Percentiles rank a stretch among this genome's conserved stretches.
Evolutionary conservation across 64 coral and sea anemone genomes (phyloP).

Genomic region (Actinia tenebrosa): DNA sequence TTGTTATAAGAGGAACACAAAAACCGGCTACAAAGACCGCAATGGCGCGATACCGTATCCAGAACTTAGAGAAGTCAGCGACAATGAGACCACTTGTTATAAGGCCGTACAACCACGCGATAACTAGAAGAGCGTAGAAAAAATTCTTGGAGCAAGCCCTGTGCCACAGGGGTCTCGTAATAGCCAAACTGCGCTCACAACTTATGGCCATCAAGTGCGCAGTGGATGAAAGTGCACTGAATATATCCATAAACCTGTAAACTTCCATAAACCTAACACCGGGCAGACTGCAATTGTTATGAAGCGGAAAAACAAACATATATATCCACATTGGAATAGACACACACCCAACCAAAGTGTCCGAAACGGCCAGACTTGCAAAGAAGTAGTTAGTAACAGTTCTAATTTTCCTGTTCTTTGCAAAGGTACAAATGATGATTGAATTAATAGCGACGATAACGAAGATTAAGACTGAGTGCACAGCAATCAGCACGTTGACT

Average conservation of each 20-base stretch:
- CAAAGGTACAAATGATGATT: slow-evolving; percentile 53
- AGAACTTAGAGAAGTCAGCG: neutral
- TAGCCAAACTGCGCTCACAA: slow-evolving; percentile 66
- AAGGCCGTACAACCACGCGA: slow-evolving; percentile 39
- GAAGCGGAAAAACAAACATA: slow-evolving; percentile 39
- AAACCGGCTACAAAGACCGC: slow-evolving; percentile 39
- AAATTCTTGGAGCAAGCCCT: slow-evolving; percentile 46
- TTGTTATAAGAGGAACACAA: slow-evolving; percentile 27
- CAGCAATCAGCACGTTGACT: neutral
- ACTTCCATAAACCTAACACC: slow-evolving; percentile 31
- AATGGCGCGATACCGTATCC: slow-evolving; percentile 33
- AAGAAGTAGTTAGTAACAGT: slow-evolving; percentile 69
- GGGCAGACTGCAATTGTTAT: slow-evolving; percentile 27
- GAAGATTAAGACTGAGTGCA: slow-evolving; percentile 44
- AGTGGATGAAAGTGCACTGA: slow-evolving; percentile 57
- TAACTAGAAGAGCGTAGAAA: slow-evolving; percentile 20
- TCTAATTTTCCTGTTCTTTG: slow-evolving; percentile 53
- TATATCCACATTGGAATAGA: slow-evolving; percentile 67
- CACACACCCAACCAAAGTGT: slow-evolving; percentile 56
- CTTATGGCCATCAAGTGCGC: slow-evolving; percentile 69
- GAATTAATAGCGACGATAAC: slow-evolving; percentile 43
- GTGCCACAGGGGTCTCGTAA: slow-evolving; percentile 56
- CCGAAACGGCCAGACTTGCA: slow-evolving; percentile 53
- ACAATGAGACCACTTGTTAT: slow-evolving; percentile 30
- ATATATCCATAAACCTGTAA: slow-evolving; percentile 54